Percentiles rank a stretch among this genome's conserved stretches.
phyloP scores from a whole-genome alignment of 2,113 vertebrate species.

The Formicarius rufipectus region DNA sequence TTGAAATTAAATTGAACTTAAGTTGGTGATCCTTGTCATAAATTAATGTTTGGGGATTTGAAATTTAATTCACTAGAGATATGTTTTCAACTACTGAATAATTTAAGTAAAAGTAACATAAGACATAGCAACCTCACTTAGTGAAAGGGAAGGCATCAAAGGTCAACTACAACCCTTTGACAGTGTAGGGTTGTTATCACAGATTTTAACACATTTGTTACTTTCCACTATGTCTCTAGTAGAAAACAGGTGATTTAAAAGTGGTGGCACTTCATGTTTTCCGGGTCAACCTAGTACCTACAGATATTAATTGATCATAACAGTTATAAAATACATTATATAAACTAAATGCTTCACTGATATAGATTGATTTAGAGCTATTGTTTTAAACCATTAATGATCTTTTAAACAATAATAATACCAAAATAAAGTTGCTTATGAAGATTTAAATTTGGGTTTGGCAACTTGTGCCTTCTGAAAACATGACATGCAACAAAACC shows the following conservation, averaged over 20 bases:
- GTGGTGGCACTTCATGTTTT: neutral
- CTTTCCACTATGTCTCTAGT: neutral
- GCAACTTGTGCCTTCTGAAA: neutral
- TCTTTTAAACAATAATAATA: neutral
- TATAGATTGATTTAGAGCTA: neutral
- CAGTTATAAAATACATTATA: neutral
- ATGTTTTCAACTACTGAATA: neutral
- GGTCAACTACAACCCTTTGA: neutral
- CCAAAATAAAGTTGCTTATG: neutral
- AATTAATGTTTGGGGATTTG: constrained; percentile 49
- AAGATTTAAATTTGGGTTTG: neutral
- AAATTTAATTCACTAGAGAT: constrained; percentile 7
- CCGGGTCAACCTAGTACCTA: neutral
- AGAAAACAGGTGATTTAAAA: neutral
- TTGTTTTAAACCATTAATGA: neutral
- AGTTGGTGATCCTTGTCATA: constrained; percentile 52
- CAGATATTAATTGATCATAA: neutral
- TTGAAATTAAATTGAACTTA: constrained; percentile 63
- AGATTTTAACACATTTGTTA: neutral
- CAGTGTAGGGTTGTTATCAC: neutral
- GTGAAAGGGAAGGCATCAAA: neutral
- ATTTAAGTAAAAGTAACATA: neutral
- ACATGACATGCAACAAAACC: neutral
- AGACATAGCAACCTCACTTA: neutral
- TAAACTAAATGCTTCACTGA: neutral